phyloP scores from a whole-genome alignment of 2,113 vertebrate genomes.

The Anser brachyrhynchus region DNA sequence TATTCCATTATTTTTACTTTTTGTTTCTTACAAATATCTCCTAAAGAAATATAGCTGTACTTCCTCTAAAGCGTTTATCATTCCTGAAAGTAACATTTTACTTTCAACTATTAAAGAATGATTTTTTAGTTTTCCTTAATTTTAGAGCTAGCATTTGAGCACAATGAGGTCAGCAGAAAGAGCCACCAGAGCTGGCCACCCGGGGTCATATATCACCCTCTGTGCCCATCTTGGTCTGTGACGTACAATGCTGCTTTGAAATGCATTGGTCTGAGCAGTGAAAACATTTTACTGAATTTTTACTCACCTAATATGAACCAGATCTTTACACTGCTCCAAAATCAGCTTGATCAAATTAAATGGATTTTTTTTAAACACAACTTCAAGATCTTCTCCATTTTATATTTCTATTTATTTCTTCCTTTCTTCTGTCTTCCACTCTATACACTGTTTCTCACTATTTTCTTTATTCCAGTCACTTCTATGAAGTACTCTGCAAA shows the following conservation, averaged over 20 bases:
- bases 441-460: not conserved
- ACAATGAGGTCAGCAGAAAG: not conserved
- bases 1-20: not conserved
- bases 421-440: not conserved
- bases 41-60: not conserved
- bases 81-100: not conserved
- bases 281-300: not conserved
- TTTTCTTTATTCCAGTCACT: not conserved
- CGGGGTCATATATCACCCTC: not conserved
- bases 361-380: not conserved
- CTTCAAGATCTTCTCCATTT: not conserved
- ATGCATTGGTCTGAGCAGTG: not conserved
- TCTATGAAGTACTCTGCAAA: not conserved
- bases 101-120: not conserved
- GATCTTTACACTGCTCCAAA: not conserved
- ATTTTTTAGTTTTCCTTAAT: not conserved
- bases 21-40: not conserved
- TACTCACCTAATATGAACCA: not conserved
- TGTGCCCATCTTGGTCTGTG: not conserved
- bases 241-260: slow-evolving; percentile 6
- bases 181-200: not conserved
- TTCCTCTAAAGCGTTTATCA: not conserved
- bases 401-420: not conserved
- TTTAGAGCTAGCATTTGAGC: not conserved
- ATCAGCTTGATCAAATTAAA: not conserved